A percentile compares a stretch with the other conserved stretches of the same genome.
Conservation (phyloP, 2,888 invertebrate species). For the Xanthorhoe spadicearia region DNA sequence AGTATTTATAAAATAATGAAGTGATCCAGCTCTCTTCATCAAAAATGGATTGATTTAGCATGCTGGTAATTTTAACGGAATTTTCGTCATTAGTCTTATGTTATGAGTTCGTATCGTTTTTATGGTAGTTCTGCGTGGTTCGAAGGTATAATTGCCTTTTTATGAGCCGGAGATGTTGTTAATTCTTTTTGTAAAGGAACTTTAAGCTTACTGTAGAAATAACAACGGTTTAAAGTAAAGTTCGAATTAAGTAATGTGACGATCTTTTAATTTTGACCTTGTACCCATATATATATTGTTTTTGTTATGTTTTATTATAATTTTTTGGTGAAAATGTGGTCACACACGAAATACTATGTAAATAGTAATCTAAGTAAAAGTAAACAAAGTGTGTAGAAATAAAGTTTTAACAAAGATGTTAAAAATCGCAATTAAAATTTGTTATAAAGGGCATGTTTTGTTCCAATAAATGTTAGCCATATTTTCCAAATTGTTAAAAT, state of each 20-base stretch:
- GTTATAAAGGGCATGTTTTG: too few relatives aligned
- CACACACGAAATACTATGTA: too few relatives aligned
- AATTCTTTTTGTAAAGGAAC: slow-evolving; percentile 38
- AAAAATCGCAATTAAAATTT: too few relatives aligned
- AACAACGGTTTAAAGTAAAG: neutral
- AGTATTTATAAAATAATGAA: neutral
- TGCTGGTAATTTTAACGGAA: slow-evolving; percentile 44
- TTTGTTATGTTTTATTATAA: too few relatives aligned
- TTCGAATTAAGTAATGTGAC: neutral
- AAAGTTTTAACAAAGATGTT: too few relatives aligned
- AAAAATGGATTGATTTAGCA: slow-evolving; percentile 42
- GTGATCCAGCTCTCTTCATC: slow-evolving; percentile 22
- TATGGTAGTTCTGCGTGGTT: slow-evolving; percentile 47
- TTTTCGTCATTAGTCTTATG: slow-evolving; percentile 44
- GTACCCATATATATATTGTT: too few relatives aligned
- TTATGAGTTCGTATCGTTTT: slow-evolving; percentile 46
- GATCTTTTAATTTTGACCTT: too few relatives aligned
- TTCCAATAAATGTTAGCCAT: too few relatives aligned
- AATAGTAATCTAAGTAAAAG: too few relatives aligned
- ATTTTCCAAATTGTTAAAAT: too few relatives aligned
- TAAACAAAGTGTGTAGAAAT: too few relatives aligned
- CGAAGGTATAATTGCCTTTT: slow-evolving; percentile 42
- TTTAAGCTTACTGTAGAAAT: neutral
- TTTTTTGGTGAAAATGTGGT: too few relatives aligned
- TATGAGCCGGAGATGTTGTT: slow-evolving; percentile 42